Evolutionary conservation across 2,888 invertebrate genomes (phyloP), one percentile per base, ranked within the genome.

Genomic region (Minunthozetes semirufus): DNA sequence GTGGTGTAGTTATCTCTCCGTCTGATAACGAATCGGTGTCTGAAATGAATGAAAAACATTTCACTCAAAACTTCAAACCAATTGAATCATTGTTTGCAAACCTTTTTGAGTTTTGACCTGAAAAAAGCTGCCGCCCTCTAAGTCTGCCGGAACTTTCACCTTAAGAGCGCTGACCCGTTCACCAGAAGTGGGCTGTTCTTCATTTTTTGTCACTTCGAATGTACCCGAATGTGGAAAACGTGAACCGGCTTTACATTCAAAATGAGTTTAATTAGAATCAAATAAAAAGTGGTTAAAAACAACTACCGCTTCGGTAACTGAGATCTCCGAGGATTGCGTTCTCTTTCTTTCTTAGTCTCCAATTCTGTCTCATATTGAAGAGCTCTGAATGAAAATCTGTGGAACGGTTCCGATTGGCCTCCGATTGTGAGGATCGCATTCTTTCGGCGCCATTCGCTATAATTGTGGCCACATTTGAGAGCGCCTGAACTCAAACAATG

Each of bases 91-190:
- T 68, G 1, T 27, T 71, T 29, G 48, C 38, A 78, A 82, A 89
- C 91, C 91, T 88, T 94, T 94, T 82, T 94, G 93, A 80, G 96
- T 94, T 53, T 93, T 87, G 6, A 97, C 96, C 82, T 95, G 94
- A 79, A 97, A 96, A 82, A 95, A 96, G 0, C 95, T 95, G 17
- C 94, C 93, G 1, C 96, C 96, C 83, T 96, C 94, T 74, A 97
- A 85, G 83, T 97, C 96, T 9, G 93, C 91, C 0, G 97, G 96
- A 53, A 97, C 92, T 11, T 91, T 91, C 9, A 97, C 96, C 71
- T 93, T 87, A 66, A 97, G 84, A 0, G 94, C 91, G 1, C 94
- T 82, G 11, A 76, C 66, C 11, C 77, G 72, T 25, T 75, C 73
- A 3, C 76, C 75, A 1, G 68, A 53, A 27, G 75, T 76, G 8